Percentiles rank a stretch among this genome's conserved stretches.
Conservation (phyloP, 53 echinoderm and acorn worm genomes). For the Actinopyga echinites region DNA sequence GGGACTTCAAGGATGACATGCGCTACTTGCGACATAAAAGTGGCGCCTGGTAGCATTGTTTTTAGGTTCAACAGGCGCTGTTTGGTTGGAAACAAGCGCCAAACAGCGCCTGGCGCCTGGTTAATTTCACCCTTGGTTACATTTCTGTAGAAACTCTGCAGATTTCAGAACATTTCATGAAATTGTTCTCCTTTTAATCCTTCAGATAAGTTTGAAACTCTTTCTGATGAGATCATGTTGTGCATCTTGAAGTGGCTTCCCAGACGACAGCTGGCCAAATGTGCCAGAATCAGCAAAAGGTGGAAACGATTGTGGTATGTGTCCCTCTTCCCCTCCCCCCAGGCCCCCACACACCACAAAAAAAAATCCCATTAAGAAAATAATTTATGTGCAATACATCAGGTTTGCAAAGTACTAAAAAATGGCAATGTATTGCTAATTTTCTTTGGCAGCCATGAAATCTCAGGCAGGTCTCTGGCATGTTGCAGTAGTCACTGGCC, state of each 20-base stretch:
- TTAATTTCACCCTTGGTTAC: too few species aligned
- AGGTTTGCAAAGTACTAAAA: not conserved
- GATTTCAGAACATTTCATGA: not conserved
- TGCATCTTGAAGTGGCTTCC: constrained; percentile 81
- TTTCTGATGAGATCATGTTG: constrained; percentile 88
- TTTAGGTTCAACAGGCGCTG: too few species aligned
- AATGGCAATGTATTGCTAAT: too few species aligned
- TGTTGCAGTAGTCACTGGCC: too few species aligned
- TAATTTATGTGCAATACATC: too few species aligned
- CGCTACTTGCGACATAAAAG: too few species aligned
- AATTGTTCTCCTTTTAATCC: not conserved
- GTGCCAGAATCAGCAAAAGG: constrained; percentile 81
- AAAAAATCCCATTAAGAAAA: not conserved
- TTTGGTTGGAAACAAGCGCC: too few species aligned
- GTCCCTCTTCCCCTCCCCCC: not conserved
- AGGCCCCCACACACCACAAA: not conserved
- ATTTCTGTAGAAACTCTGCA: not conserved
- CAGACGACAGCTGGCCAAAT: constrained; percentile 57
- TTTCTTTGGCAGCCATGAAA: too few species aligned
- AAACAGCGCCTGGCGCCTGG: too few species aligned
- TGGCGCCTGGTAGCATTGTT: too few species aligned
- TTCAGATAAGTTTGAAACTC: constrained; percentile 64
- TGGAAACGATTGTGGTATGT: constrained; percentile 85
- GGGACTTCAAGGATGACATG: too few species aligned
- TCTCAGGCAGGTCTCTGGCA: too few species aligned